Base-by-base conservation (phyloP, 2,113 vertebrate species). In the Todiramphus saurophagus region DNA sequence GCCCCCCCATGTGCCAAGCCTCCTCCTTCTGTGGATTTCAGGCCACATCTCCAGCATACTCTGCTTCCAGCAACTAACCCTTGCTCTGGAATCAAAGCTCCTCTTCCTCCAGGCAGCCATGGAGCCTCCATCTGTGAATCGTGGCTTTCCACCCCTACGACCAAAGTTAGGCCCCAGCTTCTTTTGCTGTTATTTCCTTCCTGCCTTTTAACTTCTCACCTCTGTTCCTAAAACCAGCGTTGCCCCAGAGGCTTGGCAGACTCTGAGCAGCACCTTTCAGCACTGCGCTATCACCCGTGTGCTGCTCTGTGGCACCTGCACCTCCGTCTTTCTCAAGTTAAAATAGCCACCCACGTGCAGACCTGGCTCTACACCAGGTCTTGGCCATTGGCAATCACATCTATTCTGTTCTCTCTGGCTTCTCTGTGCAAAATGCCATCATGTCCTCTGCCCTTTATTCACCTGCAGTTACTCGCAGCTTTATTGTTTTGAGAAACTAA, bases 351-450 rank as follows among this genome's bases (percentile, higher is more conserved):
- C 31, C 18, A 1, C 73, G 70, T 43, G 35, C 90, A 79, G 73
- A 24, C 27, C 83, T 89, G 89, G 75, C 89, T 44, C 44, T 9
- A 3, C 33, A 43, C 76, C 77, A 94, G 89, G 5, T 64, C 62
- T 85, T 4, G 7, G 37, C 63, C 67, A 2, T 18, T 44, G 90
- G 13, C 76, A 78, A 44, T 37, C 92, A 27, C 1, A 0, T 62
- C 81, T 83, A 1, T 31, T 79, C 53, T 66, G n/a, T 69, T 74
- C 67, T 39, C 67, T 76, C 28, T 59, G 72, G 48, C 55, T 93
- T 44, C 87, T 60, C 39, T 44, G 64, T 89, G 86, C 63, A 73
- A 63, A 72, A 81, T 78, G 33, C 86, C 64, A 50, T 87, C 85
- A 25, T 1, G 1, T 72, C 53, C 76, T 72, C 60, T 30, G 86